Evolutionary conservation across 2,797 vertebrate species (phyloP).

Genomic region (Arremon aurantiirostris): DNA sequence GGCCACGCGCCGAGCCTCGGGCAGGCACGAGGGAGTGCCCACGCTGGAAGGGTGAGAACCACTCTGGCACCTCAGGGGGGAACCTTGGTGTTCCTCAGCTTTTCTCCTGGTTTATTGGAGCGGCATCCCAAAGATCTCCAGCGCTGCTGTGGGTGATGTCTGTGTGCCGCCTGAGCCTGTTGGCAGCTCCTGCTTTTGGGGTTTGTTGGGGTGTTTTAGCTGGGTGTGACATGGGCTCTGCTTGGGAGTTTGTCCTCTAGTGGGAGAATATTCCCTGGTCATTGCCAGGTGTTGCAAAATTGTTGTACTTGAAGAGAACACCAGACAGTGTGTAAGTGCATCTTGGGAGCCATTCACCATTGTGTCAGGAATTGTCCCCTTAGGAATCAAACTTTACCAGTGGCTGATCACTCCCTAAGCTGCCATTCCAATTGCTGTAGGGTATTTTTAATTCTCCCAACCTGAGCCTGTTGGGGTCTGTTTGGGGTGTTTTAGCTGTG

Average conservation of each 20-base stretch:
- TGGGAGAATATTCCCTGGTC: too few species aligned
- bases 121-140: not conserved
- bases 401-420: not conserved
- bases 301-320: not conserved
- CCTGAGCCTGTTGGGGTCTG: not conserved
- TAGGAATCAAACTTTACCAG: not conserved
- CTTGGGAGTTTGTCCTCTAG: not conserved
- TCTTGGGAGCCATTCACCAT: not conserved
- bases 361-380: not conserved
- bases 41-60: constrained; percentile 88
- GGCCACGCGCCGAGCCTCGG: constrained; percentile 83
- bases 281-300: not conserved
- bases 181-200: not conserved
- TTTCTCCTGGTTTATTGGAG: rapidly evolving
- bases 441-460: not conserved
- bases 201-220: not conserved
- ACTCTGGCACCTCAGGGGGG: rapidly evolving
- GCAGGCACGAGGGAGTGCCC: constrained; percentile 91
- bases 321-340: not conserved
- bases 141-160: rapidly evolving
- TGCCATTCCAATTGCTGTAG: not conserved
- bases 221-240: rapidly evolving
- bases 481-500: not conserved
- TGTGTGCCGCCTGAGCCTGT: not conserved
- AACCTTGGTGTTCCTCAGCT: rapidly evolving